Evolutionary conservation across 2,113 vertebrate species (phyloP).

Genomic region (Cyanistes caeruleus): DNA sequence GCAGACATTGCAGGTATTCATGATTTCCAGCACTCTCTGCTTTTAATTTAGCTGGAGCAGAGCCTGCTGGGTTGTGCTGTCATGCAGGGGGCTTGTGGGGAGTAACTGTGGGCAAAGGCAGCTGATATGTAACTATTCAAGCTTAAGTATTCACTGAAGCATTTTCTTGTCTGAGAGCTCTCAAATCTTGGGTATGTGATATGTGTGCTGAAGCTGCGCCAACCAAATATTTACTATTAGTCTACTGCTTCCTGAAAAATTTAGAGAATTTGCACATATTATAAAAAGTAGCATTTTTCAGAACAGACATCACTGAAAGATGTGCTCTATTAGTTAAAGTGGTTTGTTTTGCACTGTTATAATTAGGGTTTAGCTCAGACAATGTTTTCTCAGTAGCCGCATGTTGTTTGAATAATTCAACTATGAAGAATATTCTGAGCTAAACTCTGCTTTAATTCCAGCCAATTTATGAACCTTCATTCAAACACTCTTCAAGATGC

Average conservation of each 20-base stretch:
- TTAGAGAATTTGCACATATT: neutral
- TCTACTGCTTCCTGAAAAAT: neutral
- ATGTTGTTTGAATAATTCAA: conserved; percentile 32
- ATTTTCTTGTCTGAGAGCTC: neutral
- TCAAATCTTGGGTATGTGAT: neutral
- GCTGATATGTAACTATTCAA: neutral
- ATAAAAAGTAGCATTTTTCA: neutral
- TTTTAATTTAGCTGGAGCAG: neutral
- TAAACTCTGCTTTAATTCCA: conserved; percentile 29
- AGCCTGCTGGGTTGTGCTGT: neutral
- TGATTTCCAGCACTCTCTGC: neutral
- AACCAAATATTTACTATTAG: conserved; percentile 31
- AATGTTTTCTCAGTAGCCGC: neutral
- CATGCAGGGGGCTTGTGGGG: neutral
- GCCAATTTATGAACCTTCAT: conserved; percentile 19
- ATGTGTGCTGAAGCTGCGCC: neutral
- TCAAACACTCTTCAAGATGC: conserved; percentile 25
- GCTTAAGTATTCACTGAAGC: conserved; percentile 12
- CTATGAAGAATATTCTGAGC: conserved; percentile 29
- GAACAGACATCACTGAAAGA: neutral
- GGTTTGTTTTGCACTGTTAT: neutral
- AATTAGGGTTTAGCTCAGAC: conserved; percentile 22
- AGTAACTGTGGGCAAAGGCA: neutral
- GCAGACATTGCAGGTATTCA: neutral
- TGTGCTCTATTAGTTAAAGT: neutral